A percentile compares a stretch with the other conserved stretches of the same genome.
These are phyloP conservation scores for Chelonia mydas DNA, from an alignment of 2,797 vertebrate genomes.

Conservation along the genomic window DNA sequence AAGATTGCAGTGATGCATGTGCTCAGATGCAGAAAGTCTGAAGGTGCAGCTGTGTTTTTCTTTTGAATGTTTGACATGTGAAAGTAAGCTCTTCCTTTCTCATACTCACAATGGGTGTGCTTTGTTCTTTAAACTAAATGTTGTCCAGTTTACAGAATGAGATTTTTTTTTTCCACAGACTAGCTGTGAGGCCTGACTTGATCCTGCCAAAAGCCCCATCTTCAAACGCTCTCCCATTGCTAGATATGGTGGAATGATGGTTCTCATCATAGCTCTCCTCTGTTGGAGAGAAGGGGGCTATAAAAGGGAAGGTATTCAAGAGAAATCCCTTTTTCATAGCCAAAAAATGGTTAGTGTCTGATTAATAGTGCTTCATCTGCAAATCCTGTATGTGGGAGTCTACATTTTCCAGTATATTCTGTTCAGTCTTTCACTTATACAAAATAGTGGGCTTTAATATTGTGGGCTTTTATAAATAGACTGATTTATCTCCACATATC, in stretches of 20 bases:
- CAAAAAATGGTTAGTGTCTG: background rate
- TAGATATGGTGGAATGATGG: background rate
- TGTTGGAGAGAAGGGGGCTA: background rate
- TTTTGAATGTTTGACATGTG: constrained; percentile 30
- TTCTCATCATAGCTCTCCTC: background rate
- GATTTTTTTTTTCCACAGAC: constrained; percentile 3
- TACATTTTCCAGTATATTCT: background rate
- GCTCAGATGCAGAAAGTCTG: background rate
- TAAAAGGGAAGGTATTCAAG: background rate
- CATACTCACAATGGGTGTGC: constrained; percentile 17
- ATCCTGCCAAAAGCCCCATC: constrained; percentile 3
- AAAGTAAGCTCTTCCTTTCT: constrained; percentile 41
- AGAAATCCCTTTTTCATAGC: rapidly evolving
- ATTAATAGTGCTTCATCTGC: background rate
- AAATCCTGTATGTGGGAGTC: background rate
- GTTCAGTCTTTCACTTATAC: background rate
- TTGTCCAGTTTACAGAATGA: constrained; percentile 56
- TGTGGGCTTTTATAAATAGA: background rate
- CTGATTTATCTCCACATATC: background rate
- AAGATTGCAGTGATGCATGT: background rate
- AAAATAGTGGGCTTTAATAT: background rate
- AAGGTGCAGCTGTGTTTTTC: constrained; percentile 68
- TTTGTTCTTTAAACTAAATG: constrained; percentile 66
- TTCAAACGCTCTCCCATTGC: constrained; percentile 44
- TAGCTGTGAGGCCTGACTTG: constrained; percentile 41